phyloP scores from a whole-genome alignment of 1,140 invertebrate species.

The Trichogramma pretiosum region DNA sequence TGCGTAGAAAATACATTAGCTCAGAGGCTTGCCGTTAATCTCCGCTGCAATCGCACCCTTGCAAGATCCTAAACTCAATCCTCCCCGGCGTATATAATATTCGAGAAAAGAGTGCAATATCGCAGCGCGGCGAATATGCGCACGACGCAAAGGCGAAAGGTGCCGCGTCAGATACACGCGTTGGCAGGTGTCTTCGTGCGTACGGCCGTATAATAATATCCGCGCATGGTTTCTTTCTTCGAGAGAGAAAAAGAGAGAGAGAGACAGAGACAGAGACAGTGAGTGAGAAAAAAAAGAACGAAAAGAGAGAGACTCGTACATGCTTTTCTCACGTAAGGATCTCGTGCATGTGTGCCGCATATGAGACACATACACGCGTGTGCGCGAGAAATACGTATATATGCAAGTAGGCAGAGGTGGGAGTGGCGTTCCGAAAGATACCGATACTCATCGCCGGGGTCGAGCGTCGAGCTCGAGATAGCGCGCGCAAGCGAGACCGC shows the following conservation, averaged over 20 bases:
- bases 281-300: neutral
- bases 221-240: too few relatives aligned
- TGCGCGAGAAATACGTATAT: neutral
- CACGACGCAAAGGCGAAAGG: too few relatives aligned
- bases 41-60: constrained; percentile 12
- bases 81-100: too few relatives aligned
- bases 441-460: constrained; percentile 18
- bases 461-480: constrained; percentile 7
- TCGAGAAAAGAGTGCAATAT: too few relatives aligned
- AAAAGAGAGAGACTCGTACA: neutral
- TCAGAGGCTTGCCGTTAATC: constrained; percentile 12
- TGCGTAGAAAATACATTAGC: constrained; percentile 7
- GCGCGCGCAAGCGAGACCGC: neutral
- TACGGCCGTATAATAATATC: too few relatives aligned
- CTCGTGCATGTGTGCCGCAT: neutral
- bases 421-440: constrained; percentile 16
- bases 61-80: too few relatives aligned
- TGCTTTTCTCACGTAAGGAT: too few relatives aligned
- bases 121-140: too few relatives aligned
- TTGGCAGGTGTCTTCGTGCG: too few relatives aligned
- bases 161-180: too few relatives aligned
- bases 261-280: neutral
- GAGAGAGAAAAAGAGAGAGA: constrained; percentile 1
- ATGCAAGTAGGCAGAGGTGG: constrained; percentile 4
- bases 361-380: constrained; percentile 10